phyloP scores from a whole-genome alignment of 2,888 invertebrate species.

The Carcina quercana region DNA sequence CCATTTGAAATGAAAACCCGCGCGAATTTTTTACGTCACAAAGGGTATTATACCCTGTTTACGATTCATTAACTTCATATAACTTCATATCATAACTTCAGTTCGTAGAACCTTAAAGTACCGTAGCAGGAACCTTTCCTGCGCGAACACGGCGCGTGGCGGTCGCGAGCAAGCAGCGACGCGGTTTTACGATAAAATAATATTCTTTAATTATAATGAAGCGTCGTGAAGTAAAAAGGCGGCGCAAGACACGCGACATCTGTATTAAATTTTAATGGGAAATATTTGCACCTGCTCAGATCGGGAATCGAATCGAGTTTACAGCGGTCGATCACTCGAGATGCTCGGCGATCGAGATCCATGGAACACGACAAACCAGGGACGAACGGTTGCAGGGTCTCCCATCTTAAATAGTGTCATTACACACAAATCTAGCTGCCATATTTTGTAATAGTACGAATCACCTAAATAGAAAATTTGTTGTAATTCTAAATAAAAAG shows the following conservation, averaged over 20 bases:
- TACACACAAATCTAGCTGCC: too few species aligned
- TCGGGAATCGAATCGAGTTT: conserved; percentile 33
- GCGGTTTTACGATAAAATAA: conserved; percentile 67
- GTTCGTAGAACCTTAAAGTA: too few species aligned
- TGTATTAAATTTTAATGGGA: conserved; percentile 71
- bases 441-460: too few species aligned
- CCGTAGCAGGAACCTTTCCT: too few species aligned
- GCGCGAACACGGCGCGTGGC: conserved; percentile 42
- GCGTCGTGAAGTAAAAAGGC: conserved; percentile 59
- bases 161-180: conserved; percentile 33
- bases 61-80: conserved; percentile 27
- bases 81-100: too few species aligned
- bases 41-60: conserved; percentile 18
- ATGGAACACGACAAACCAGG: too few species aligned
- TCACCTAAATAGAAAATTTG: too few species aligned
- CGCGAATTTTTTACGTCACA: too few species aligned
- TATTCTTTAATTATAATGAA: conserved; percentile 70
- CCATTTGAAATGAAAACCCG: too few species aligned
- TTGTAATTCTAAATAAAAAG: too few species aligned
- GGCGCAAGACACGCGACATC: conserved; percentile 69
- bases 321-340: conserved; percentile 41
- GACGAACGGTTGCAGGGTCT: too few species aligned
- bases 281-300: conserved; percentile 58
- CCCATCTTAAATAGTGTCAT: too few species aligned
- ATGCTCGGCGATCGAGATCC: conserved; percentile 24